Percentiles rank a stretch among this genome's conserved stretches.
Conservation (phyloP, 2,797 vertebrate genomes). For the Notamacropus eugenii region DNA sequence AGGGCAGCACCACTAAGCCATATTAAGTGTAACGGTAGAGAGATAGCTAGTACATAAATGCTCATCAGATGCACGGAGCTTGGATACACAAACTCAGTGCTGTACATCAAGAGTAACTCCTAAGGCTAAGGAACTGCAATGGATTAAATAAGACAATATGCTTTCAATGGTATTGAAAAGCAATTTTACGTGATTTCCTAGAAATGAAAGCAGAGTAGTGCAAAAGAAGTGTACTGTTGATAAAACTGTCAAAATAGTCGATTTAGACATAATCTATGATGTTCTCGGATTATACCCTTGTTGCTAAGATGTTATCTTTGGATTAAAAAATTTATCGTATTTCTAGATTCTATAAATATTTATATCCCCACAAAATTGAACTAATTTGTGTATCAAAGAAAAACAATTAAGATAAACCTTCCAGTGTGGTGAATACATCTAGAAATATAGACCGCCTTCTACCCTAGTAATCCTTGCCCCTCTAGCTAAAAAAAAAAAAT, state of each 20-base stretch:
- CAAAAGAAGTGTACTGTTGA: neutral
- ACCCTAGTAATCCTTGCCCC: neutral
- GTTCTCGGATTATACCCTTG: neutral
- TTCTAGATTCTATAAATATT: neutral
- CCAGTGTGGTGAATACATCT: neutral
- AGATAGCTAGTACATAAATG: slow-evolving; percentile 16
- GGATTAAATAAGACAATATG: slow-evolving; percentile 7
- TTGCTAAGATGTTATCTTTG: neutral
- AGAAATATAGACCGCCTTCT: neutral
- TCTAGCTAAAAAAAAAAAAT: neutral
- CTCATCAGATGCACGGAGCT: slow-evolving; percentile 16
- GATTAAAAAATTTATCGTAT: neutral
- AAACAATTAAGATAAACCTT: neutral
- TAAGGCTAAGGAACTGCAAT: slow-evolving; percentile 1
- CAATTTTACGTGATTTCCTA: slow-evolving; percentile 22
- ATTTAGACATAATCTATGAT: neutral
- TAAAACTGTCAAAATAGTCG: slow-evolving; percentile 26
- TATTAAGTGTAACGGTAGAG: neutral
- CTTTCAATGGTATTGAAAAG: slow-evolving; percentile 35
- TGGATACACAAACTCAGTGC: slow-evolving; percentile 5
- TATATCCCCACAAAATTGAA: neutral
- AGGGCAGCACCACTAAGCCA: slow-evolving; percentile 18
- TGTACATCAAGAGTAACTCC: slow-evolving; percentile 6
- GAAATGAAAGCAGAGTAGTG: slow-evolving; percentile 47
- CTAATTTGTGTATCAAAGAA: neutral